phyloP scores from a whole-genome alignment of 2,888 invertebrate genomes.

The Drosophila mimica region DNA sequence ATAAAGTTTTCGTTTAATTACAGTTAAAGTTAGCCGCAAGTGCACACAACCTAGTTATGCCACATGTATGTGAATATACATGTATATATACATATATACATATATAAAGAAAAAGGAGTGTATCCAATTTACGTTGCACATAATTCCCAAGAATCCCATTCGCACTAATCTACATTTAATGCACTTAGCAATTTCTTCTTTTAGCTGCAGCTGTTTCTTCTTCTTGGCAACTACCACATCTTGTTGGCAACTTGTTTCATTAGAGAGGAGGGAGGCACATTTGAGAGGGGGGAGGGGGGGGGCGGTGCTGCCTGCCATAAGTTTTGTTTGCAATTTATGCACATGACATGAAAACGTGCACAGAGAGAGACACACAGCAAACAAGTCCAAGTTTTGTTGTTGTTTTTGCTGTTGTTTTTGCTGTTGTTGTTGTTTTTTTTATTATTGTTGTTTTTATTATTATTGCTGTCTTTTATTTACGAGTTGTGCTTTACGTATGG shows the following conservation, averaged over 20 bases:
- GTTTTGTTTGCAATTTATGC: conserved; percentile 67
- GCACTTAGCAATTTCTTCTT: conserved; percentile 51
- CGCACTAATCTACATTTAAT: conserved; percentile 65
- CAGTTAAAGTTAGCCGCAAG: conserved; percentile 17
- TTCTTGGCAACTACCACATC: conserved; percentile 9
- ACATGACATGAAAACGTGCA: conserved; percentile 78
- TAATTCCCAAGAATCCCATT: conserved; percentile 34
- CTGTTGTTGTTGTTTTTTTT: background rate
- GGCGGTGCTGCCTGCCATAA: conserved; percentile 30
- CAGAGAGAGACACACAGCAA: conserved; percentile 20
- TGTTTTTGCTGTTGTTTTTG: background rate
- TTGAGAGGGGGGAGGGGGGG: background rate
- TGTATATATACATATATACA: background rate
- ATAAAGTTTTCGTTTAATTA: conserved; percentile 27
- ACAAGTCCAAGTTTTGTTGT: conserved; percentile 9
- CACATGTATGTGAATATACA: conserved; percentile 5
- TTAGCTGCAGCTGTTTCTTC: conserved; percentile 5
- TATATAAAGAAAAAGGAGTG: conserved; percentile 5
- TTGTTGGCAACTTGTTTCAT: conserved; percentile 39
- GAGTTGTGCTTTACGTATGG: conserved; percentile 24
- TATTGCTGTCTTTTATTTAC: conserved; percentile 37
- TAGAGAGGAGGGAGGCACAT: too few species aligned
- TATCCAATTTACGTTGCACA: conserved; percentile 26
- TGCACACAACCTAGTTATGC: conserved; percentile 10
- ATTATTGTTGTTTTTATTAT: background rate